Percentiles rank a stretch among this genome's conserved stretches.
Conservation (phyloP, 2,797 vertebrate genomes). For the Labroides dimidiatus region DNA sequence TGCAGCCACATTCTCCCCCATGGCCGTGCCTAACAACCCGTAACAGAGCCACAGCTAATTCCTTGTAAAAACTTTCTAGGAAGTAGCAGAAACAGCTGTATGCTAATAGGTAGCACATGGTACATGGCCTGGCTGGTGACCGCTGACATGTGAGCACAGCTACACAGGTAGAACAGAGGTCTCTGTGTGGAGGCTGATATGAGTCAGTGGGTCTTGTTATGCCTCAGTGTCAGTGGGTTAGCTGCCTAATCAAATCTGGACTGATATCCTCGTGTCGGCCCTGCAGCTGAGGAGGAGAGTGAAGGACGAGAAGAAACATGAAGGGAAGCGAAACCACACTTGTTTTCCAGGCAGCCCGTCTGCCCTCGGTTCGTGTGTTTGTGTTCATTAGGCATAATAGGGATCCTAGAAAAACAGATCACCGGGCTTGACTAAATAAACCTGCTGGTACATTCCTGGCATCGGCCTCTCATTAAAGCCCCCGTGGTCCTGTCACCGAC, state of each 20-base stretch:
- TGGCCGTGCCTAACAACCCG: conserved; percentile 54
- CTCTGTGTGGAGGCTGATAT: conserved; percentile 23
- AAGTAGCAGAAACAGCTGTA: conserved; percentile 73
- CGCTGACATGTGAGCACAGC: conserved; percentile 47
- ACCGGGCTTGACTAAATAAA: conserved; percentile 81
- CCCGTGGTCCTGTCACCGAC: conserved; percentile 42
- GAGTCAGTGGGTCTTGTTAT: conserved; percentile 50
- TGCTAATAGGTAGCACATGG: conserved; percentile 78
- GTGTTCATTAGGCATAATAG: conserved; percentile 79
- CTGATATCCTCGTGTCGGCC: conserved; percentile 28
- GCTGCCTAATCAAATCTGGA: conserved; percentile 59
- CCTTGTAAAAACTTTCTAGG: conserved; percentile 71
- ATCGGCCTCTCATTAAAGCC: conserved; percentile 75
- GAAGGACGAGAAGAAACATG: conserved; percentile 38
- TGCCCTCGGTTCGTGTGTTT: conserved; percentile 58
- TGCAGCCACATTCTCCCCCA: conserved; percentile 26
- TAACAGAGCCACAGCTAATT: conserved; percentile 72
- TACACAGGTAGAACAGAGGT: conserved; percentile 46
- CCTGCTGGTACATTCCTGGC: conserved; percentile 75
- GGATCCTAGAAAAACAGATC: conserved; percentile 82
- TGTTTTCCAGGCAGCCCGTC: conserved; percentile 68
- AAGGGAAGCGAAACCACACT: conserved; percentile 54
- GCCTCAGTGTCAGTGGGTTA: conserved; percentile 45
- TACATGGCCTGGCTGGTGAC: conserved; percentile 61
- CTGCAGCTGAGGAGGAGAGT: conserved; percentile 29